Base-by-base conservation (phyloP, 2,113 vertebrate genomes). In the Panthera leo region DNA sequence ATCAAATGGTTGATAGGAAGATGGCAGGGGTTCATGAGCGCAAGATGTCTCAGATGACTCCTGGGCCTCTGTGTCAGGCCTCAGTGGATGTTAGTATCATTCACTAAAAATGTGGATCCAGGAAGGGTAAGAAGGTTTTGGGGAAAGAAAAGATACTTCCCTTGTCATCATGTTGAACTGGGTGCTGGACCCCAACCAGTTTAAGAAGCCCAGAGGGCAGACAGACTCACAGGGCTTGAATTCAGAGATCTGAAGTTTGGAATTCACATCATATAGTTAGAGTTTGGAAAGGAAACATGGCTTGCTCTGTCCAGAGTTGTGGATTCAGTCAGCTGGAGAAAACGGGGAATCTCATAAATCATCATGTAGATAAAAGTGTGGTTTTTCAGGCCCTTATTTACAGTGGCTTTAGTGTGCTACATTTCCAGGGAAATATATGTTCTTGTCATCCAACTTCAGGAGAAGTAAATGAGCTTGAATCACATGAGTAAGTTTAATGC, bases 391-490 rank as follows among this genome's bases (percentile, higher is more conserved):
- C 61, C 95, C 97, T 98, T 98, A 98, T 98, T 98, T 98, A 98
- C 95, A 98, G 98, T 98, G 98, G 98, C 83, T 98, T 98, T 98
- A 97, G 97, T 98, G 98, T 97, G 98, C 98, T 98, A 97, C 97
- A 98, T 98, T 98, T 98, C 97, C 96, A 98, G 94, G 97, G 97
- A 98, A 98, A 99, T 98, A 98, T 98, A 99, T 99, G 98, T 98
- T 98, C 98, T 98, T 99, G 98, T 98, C 98, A 99, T 88, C 94
- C 97, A 98, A 98, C 98, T 98, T 98, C 98, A 98, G 96, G 97
- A 97, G 98, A 99, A 98, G 97, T 98, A 98, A 98, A 99, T 99
- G 98, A 98, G 98, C 96, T 98, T 97, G 98, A 98, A 98, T 98
- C 98, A 98, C 98, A 98, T 96, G 98, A 98, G 97, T 98, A 97